These are phyloP conservation scores for Pheosia tremula DNA, from an alignment of 2,888 invertebrate species.

Conservation along the genomic window DNA sequence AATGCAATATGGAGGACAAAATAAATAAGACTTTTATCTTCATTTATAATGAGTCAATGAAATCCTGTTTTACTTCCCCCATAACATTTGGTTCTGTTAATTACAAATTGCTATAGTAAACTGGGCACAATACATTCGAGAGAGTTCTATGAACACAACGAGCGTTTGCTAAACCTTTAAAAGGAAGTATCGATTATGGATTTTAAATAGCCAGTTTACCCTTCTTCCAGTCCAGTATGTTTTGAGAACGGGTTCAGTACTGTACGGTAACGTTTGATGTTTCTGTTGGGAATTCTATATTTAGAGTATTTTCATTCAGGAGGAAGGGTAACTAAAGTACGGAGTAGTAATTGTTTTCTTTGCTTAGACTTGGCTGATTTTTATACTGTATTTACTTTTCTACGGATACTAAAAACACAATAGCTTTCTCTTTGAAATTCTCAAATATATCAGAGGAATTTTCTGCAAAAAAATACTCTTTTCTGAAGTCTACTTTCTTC, in stretches of 20 bases:
- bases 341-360: no score
- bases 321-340: no score
- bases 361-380: no score
- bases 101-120: background rate
- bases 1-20: no score
- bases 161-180: conserved; percentile 1
- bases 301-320: no score
- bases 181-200: conserved; percentile 4
- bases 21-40: no score
- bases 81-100: background rate
- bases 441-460: no score
- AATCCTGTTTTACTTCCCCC: background rate
- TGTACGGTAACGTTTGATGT: no score
- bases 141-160: conserved; percentile 5
- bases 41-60: background rate
- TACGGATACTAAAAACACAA: no score
- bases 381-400: no score
- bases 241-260: background rate
- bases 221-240: background rate
- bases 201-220: conserved; percentile 2
- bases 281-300: no score
- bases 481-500: background rate
- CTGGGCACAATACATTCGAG: background rate
- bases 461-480: background rate
- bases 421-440: no score